Evolutionary conservation across 2,888 invertebrate genomes (phyloP).

Genomic region (Digitonthophagus gazella): DNA sequence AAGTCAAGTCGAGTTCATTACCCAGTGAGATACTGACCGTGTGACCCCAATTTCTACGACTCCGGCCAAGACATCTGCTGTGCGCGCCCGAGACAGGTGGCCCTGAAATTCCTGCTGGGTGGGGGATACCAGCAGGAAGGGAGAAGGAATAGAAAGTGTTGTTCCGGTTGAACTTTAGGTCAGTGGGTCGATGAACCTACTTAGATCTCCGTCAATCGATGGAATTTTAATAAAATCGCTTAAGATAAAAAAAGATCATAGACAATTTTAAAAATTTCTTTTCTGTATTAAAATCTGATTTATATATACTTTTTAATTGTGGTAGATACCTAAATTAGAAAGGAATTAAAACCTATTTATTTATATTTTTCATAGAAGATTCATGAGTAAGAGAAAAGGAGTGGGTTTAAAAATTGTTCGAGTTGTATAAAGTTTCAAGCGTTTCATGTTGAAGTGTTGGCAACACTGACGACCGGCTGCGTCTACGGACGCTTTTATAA

Average conservation of each 20-base stretch:
- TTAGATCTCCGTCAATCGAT: background rate
- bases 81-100: constrained; percentile 40
- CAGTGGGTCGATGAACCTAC: constrained; percentile 36
- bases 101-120: constrained; percentile 33
- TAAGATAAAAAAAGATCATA: background rate
- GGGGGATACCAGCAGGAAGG: constrained; percentile 31
- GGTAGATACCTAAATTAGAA: too few relatives aligned
- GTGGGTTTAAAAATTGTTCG: background rate
- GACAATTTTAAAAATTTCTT: background rate
- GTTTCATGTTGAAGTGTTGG: background rate
- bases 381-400: too few relatives aligned
- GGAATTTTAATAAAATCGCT: background rate
- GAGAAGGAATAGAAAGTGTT: constrained; percentile 48
- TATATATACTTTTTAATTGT: too few relatives aligned
- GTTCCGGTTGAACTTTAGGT: constrained; percentile 39
- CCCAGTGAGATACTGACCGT: constrained; percentile 49
- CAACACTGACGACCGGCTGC: background rate
- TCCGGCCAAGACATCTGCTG: constrained; percentile 5
- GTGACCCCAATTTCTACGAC: constrained; percentile 31
- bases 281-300: background rate
- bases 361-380: too few relatives aligned
- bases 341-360: background rate
- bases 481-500: background rate
- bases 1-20: constrained; percentile 44
- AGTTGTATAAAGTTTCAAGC: background rate